Evolutionary conservation across 2,797 vertebrate species (phyloP).

Genomic region (Pachyuromys duprasi): DNA sequence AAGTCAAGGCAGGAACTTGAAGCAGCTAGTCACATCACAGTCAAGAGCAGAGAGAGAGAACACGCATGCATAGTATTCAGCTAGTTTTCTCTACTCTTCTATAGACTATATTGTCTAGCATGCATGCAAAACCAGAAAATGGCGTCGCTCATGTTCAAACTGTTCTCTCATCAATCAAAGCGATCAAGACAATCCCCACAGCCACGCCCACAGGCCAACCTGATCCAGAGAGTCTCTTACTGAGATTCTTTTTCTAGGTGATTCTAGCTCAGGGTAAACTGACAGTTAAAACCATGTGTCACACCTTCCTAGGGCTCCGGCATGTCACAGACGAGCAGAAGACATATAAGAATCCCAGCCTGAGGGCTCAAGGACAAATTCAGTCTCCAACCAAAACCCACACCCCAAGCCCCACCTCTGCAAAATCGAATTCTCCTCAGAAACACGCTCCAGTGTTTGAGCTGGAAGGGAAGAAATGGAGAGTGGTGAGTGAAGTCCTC

Average conservation of each 20-base stretch:
- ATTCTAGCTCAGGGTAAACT: not conserved
- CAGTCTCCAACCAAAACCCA: slow-evolving; percentile 89
- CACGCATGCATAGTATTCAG: not conserved
- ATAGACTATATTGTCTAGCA: too few relatives aligned
- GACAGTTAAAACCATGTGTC: not conserved
- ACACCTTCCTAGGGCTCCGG: slow-evolving; percentile 90
- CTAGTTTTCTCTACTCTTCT: not conserved
- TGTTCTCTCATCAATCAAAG: not conserved
- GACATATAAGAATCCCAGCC: slow-evolving; percentile 95
- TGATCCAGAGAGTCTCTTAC: not conserved
- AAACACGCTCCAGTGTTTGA: slow-evolving; percentile 92
- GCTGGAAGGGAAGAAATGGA: slow-evolving; percentile 99
- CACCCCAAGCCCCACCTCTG: slow-evolving; percentile 80
- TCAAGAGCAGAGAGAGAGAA: not conserved
- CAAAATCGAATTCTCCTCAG: slow-evolving; percentile 83
- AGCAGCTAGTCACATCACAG: not conserved
- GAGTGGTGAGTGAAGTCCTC: slow-evolving; percentile 91
- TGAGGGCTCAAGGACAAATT: slow-evolving; percentile 88
- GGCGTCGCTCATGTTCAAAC: not conserved
- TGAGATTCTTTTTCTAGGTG: not conserved
- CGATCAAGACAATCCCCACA: not conserved
- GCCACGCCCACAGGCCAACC: not conserved
- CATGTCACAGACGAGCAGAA: slow-evolving; percentile 95
- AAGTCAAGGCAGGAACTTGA: not conserved
- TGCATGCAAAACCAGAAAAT: not conserved